Base-by-base conservation (phyloP, 2,888 invertebrate genomes). In the Diplazon laetatorius region DNA sequence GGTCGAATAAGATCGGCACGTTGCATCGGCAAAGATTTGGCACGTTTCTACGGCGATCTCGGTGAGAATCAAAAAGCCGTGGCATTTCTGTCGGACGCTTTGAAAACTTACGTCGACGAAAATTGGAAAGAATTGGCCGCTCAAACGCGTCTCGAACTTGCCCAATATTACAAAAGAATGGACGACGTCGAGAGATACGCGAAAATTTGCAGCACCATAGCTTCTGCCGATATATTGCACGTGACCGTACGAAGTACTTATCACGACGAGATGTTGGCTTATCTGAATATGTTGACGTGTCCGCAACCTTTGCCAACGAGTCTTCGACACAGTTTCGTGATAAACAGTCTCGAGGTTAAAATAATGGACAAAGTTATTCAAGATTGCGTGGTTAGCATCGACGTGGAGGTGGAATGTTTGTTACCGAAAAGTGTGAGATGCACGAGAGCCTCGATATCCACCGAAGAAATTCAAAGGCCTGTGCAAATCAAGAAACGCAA, bases 41-140 rank as follows among this genome's bases (percentile, higher is more conserved):
- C 98, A 0, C 94, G 95, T 25, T 98, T 98, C 90, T 98, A 99
- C 91, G 95, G 97, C 84, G 95, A 95, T 80, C 92, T 96, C 8
- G 96, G 96, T 0, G 96, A 97, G 89, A 95, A 96, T 0, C 95
- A 96, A 82, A 98, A 98, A 90, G 97, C 98, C 0, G 96, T 97
- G 3, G 96, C 96, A 0, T 98, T 98, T 90, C 93, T 98, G 1
- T 94, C 94, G 63, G 98, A 98, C 88, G 95, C 97, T 0, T 91
- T 98, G 25, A 94, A 97, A 66, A 97, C 97, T 3, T 96, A 97
- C 85, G 95, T 95, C 86, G 95, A 95, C 70, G 98, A 98, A 87
- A 96, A 96, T 18, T 99, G 99, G 98, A 92, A 93, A 72, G 94
- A 95, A 69, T 92, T 98, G 42, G 96, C 96, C 0, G 95, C 96